These are phyloP conservation scores for Chamaea fasciata DNA, from an alignment of 2,113 vertebrate genomes.

Conservation along the genomic window DNA sequence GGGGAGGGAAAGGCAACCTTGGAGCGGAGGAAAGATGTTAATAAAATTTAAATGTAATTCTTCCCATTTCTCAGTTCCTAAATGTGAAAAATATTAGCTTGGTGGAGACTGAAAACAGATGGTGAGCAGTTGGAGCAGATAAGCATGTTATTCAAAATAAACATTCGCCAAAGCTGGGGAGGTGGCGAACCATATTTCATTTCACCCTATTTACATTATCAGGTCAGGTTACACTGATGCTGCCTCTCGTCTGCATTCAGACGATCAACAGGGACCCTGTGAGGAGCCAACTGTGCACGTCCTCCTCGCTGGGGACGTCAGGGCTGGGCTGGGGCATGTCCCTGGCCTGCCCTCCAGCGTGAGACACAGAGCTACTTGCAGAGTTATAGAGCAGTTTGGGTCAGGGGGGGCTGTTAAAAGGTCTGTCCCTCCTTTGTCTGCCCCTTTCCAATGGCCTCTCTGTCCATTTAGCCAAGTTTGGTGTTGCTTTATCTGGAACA, in stretches of 20 bases:
- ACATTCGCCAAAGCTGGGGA: slow-evolving; percentile 73
- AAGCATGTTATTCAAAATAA: slow-evolving; percentile 77
- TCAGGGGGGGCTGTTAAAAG: neutral
- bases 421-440: neutral
- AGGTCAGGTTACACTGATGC: slow-evolving; percentile 63
- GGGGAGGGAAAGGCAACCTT: slow-evolving; percentile 35
- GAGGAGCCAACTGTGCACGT: neutral
- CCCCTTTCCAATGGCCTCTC: neutral
- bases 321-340: neutral
- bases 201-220: slow-evolving; percentile 71
- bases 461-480: neutral
- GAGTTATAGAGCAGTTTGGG: rapidly evolving
- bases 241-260: slow-evolving; percentile 66
- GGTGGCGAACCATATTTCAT: slow-evolving; percentile 68
- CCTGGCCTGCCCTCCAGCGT: neutral
- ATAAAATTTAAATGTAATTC: slow-evolving; percentile 70
- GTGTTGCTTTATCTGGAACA: neutral
- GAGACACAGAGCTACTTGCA: rapidly evolving
- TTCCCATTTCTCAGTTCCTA: slow-evolving; percentile 64
- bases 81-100: slow-evolving; percentile 75
- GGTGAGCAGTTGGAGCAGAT: slow-evolving; percentile 73
- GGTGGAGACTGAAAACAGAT: slow-evolving; percentile 77
- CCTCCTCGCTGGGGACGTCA: neutral
- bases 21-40: slow-evolving; percentile 37
- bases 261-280: slow-evolving; percentile 40